Evolutionary conservation across 2,113 vertebrate species (phyloP).

Genomic region (Pagrus major): DNA sequence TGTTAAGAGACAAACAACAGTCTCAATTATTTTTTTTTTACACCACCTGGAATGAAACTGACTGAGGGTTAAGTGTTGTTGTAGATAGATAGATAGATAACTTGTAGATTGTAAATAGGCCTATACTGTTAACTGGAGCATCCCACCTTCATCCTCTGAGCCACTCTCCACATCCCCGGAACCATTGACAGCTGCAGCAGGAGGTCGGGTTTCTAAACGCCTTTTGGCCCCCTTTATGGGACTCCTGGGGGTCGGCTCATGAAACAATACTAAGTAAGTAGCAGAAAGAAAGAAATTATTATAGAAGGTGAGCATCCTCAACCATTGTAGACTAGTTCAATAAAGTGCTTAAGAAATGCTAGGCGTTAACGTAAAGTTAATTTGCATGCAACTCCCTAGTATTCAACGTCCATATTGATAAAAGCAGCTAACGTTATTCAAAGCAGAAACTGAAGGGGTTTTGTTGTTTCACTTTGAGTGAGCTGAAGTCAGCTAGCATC

Average conservation of each 20-base stretch:
- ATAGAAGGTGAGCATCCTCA: not conserved
- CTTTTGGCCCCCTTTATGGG: conserved; percentile 65
- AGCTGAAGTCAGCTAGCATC: conserved; percentile 5
- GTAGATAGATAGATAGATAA: too few relatives aligned
- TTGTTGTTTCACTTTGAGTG: not conserved
- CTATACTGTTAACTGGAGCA: not conserved
- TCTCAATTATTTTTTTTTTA: not conserved
- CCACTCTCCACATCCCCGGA: conserved; percentile 36
- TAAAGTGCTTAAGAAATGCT: not conserved
- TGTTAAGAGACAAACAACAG: conserved; percentile 18
- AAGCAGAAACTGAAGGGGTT: fast-evolving
- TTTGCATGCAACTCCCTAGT: not conserved
- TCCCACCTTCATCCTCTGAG: conserved; percentile 58
- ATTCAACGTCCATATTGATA: too few relatives aligned
- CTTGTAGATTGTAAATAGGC: not conserved
- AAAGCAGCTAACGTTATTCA: not conserved
- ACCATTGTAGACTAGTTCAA: not conserved
- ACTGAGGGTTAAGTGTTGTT: not conserved
- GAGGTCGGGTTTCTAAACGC: not conserved
- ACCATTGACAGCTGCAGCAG: conserved; percentile 42
- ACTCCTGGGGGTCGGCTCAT: conserved; percentile 56
- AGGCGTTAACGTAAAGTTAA: too few relatives aligned
- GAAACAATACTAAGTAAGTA: conserved; percentile 10
- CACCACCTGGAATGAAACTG: not conserved
- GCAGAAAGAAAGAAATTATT: not conserved